Conservation (phyloP, 92 coral and sea anemone species). For the Actinernus sp. region DNA sequence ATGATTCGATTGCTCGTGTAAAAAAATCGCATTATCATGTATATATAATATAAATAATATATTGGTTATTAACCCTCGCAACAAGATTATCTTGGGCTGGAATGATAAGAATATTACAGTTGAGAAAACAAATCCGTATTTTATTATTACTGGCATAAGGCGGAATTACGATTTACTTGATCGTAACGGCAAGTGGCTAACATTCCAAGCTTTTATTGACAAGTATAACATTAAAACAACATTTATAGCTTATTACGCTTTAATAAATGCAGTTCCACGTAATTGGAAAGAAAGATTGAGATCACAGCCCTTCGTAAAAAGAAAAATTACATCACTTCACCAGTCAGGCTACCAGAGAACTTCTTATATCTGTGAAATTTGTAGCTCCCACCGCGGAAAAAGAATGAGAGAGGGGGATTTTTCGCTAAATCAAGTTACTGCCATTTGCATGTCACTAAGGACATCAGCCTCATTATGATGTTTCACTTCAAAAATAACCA, state of each 20-base stretch:
- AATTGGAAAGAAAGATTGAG: not conserved
- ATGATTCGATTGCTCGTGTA: too few relatives aligned
- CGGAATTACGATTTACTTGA: not conserved
- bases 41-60: too few relatives aligned
- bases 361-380: not conserved
- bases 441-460: not conserved
- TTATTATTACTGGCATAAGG: constrained; percentile 9
- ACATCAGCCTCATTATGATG: not conserved
- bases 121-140: constrained; percentile 8
- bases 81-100: constrained; percentile 7
- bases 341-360: not conserved
- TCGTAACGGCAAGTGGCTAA: too few relatives aligned
- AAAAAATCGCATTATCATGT: too few relatives aligned
- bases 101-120: constrained; percentile 8
- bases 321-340: not conserved
- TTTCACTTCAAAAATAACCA: too few relatives aligned
- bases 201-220: too few relatives aligned
- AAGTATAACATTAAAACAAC: not conserved
- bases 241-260: not conserved
- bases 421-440: not conserved
- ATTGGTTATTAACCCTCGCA: not conserved
- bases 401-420: not conserved
- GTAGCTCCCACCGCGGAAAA: not conserved
- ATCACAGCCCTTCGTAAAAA: not conserved
- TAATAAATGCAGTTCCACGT: not conserved